Evolutionary conservation across 2,888 invertebrate genomes (phyloP), one percentile per base, ranked within the genome.

Genomic region (Catotricha subobsoleta): DNA sequence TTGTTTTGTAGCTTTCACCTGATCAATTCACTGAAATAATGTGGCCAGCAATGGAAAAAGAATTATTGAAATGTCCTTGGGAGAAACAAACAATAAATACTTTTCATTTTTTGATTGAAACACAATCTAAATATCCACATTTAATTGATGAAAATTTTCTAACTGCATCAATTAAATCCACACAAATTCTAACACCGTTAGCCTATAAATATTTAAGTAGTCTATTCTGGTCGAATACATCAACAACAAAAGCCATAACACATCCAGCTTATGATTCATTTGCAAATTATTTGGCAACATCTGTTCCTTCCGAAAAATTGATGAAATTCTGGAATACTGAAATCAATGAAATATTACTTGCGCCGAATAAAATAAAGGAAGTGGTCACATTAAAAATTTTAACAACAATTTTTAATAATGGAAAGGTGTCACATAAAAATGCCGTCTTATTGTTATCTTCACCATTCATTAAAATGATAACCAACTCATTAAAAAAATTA

Each of bases 231-330:
- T 77, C 77, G 16, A 51, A 48, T 20, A 52, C 48, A 16, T 50
- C 52, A 28, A 50, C 48, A 1, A 46, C 50, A 42, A 61, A 69
- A 39, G 35, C 27, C 3, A 64, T 70, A 43, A 64, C 60, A 43
- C 79, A 80, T 58, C 80, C 80, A 18, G 65, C 77, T 33, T 76
- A 72, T 55, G 69, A 72, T 48, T 57, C 67, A 47, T 68, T 80
- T 49, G 69, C 69, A 21, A 59, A 60, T 38, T 62, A 67, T 48
- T 57, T 78, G 37, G 66, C 67, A 1, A 60, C 62, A 42, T 68
- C 69, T 8, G 66, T 67, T 1, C 60, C 62, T 41, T 68, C 70
- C 9, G 62, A 69, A 38, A 58, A 69, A 44, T 52, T 75, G 6
- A 48, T 58, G 31, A 47, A 64, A 34, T 76, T 80, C 54, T 74